phyloP scores from a whole-genome alignment of 1,140 invertebrate genomes.

The Liolophura sinensis region DNA sequence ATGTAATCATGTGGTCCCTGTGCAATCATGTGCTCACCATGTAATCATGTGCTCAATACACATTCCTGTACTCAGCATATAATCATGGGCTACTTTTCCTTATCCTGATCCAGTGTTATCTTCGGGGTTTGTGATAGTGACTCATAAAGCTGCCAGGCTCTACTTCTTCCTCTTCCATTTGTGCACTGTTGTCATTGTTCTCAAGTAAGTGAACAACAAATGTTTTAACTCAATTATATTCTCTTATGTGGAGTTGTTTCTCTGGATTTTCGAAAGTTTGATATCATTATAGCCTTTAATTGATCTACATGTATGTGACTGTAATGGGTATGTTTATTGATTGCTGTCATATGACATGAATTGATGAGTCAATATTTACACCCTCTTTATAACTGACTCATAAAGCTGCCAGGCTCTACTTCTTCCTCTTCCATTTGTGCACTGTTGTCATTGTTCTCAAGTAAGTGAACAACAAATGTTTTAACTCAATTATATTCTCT shows the following conservation, averaged over 20 bases:
- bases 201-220: conserved; percentile 60
- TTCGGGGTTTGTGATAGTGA: conserved; percentile 61
- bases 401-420: conserved; percentile 60
- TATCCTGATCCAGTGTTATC: conserved; percentile 55
- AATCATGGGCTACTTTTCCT: conserved; percentile 28
- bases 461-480: conserved; percentile 50
- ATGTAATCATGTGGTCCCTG: no score
- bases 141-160: conserved; percentile 57
- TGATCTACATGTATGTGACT: no score
- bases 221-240: background rate
- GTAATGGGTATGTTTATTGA: no score
- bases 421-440: conserved; percentile 62
- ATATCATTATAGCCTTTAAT: no score
- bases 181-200: conserved; percentile 62
- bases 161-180: conserved; percentile 64
- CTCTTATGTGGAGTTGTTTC: background rate
- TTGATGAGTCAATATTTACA: no score
- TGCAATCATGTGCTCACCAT: no score
- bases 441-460: conserved; percentile 64
- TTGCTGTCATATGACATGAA: no score
- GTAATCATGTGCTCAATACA: no score
- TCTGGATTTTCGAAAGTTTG: background rate
- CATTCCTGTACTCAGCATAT: no score
- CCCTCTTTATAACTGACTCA: conserved; percentile 40
- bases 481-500: background rate